A percentile compares a stretch with the other conserved stretches of the same genome.
These are phyloP conservation scores for Albula goreensis DNA, from an alignment of 2,113 vertebrate genomes.

Conservation along the genomic window DNA sequence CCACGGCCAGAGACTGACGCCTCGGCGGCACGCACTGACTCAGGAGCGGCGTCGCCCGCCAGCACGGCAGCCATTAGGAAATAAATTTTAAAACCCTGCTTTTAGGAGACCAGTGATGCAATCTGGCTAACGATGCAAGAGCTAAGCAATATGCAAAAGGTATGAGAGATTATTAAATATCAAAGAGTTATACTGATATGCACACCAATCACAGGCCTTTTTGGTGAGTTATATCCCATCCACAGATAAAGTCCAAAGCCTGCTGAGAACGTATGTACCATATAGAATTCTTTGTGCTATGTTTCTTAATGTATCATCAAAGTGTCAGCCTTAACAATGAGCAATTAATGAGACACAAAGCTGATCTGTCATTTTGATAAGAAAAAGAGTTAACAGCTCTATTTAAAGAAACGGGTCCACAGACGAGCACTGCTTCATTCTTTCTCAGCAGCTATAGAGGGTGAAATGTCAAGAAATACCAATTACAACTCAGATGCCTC, in stretches of 20 bases:
- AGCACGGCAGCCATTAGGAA: constrained; percentile 59
- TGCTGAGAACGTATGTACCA: not conserved
- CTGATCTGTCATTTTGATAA: constrained; percentile 50
- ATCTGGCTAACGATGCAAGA: not conserved
- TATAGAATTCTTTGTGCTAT: not conserved
- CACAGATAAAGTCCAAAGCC: not conserved
- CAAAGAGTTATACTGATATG: not conserved
- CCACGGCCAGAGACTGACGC: not conserved
- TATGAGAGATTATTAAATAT: not conserved
- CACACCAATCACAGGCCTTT: not conserved
- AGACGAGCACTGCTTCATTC: constrained; percentile 3
- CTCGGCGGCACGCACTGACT: not conserved
- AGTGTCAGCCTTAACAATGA: constrained; percentile 51
- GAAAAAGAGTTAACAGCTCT: constrained; percentile 53
- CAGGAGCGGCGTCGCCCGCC: constrained; percentile 41
- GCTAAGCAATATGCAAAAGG: not conserved
- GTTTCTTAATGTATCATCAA: constrained; percentile 41
- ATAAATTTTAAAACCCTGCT: constrained; percentile 54
- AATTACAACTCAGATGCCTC: constrained; percentile 14
- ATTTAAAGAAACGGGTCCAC: not conserved
- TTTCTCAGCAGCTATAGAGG: not conserved
- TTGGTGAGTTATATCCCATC: too few species aligned
- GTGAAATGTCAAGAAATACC: constrained; percentile 20
- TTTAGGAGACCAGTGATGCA: constrained; percentile 28
- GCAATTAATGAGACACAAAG: constrained; percentile 59